Evolutionary conservation across 2,113 vertebrate species (phyloP), one percentile per base, ranked within the genome.

Genomic region (Arenaria interpres): DNA sequence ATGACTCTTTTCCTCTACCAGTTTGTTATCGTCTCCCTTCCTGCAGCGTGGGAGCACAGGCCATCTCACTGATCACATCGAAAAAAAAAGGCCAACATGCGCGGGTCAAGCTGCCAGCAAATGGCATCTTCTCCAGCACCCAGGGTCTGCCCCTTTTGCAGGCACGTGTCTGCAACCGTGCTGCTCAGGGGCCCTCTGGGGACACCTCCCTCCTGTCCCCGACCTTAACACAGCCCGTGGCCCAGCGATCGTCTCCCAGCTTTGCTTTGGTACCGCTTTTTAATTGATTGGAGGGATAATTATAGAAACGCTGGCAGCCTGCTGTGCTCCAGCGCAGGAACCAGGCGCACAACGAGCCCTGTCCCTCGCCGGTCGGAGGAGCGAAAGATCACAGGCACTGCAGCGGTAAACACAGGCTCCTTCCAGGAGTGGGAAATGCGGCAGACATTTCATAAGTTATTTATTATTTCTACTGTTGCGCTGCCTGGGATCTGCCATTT

Each of bases 201-300:
- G 57, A 86, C 62, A 59, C 37, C 24, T 67, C 51, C 54, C 46
- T 95, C 22, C 68, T 8, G 2, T 43, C 48, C 84, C 66, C 0
- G 1, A 78, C 43, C 81, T 79, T 46, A 59, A 12, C 33, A 2
- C 10, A 41, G 88, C 93, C 73, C 0, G 1, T 75, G 69, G 77
- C 66, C 51, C 14, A 1, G n/a, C 1, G 1, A 28, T 76, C 6
- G 0, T 37, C 50, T 85, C 71, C 62, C 67, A 43, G 71, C 54
- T 87, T 66, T 73, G 62, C 56, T 91, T 60, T 15, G 2, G 46
- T 33, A 3, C 57, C 4, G 62, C 57, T 93, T 67, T 83, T 53
- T 82, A 94, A 94, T 73, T 89, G 91, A 91, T 94, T 79, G 75
- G 62, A 88, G 41, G 59, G 90, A 73, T 93, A 94, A 91, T 93